Evolutionary conservation across 37 sponge, comb jelly and placozoan genomes (phyloP).

Genomic region (Sycon ciliatum): DNA sequence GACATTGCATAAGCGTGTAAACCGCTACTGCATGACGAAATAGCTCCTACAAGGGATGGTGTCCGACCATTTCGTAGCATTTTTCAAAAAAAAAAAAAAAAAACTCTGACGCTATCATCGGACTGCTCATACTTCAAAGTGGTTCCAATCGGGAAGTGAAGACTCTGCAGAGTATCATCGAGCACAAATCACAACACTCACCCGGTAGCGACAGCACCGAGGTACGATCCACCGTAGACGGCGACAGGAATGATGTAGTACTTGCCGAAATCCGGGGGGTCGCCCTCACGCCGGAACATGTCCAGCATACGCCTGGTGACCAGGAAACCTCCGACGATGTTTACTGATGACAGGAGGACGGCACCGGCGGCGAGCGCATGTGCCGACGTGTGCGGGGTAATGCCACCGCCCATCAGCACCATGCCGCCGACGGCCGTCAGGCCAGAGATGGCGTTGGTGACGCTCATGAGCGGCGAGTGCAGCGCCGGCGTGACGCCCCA

Average conservation of each 20-base stretch:
- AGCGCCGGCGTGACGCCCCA: constrained; percentile 93
- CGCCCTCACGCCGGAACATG: constrained; percentile 81
- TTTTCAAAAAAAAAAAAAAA: too few species aligned
- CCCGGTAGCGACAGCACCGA: constrained; percentile 58
- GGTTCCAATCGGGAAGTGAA: too few species aligned
- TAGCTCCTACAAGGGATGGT: too few species aligned
- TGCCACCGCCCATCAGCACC: constrained; percentile 75
- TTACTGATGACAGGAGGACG: constrained; percentile 85
- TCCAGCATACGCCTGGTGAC: constrained; percentile 88
- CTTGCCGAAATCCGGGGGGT: constrained; percentile 82
- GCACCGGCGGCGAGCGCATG: constrained; percentile 68
- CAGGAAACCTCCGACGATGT: constrained; percentile 90
- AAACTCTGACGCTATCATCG: too few species aligned
- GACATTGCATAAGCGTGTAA: too few species aligned
- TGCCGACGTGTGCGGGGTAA: constrained; percentile 57
- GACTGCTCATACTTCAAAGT: too few species aligned
- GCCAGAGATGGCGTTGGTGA: constrained; percentile 92
- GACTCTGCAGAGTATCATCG: too few species aligned
- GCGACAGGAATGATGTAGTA: constrained; percentile 76
- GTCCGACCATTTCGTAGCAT: too few species aligned
- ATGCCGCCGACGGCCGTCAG: constrained; percentile 89
- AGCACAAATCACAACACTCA: too few species aligned
- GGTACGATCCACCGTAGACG: constrained; percentile 70
- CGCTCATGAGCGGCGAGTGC: constrained; percentile 94
- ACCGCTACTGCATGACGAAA: too few species aligned